Evolutionary conservation across 2,888 invertebrate genomes (phyloP), one percentile per base, ranked within the genome.

Genomic region (Ethmia dodecea): DNA sequence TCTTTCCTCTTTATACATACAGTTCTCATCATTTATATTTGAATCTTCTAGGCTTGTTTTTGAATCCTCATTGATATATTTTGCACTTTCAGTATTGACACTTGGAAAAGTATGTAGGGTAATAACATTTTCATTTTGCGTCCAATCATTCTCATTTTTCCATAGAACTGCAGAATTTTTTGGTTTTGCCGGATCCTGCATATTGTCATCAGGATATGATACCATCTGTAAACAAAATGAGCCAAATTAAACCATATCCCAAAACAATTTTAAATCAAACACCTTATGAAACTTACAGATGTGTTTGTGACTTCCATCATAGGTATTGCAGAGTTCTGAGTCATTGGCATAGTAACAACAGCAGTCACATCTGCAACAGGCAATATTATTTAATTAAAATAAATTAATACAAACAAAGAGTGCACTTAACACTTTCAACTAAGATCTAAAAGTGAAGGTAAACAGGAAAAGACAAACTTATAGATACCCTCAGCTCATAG

Each of bases 231-330:
- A 55, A 38, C 3, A 30, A 11, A 16, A 37, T 5, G 8, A 20
- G 8, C 2, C 20, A 20, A 20, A 20, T 20, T 20, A 20, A 2
- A 20, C 2, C 6, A 8, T 20, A 22, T n/a, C 22, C n/a, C n/a
- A 12, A 26, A 26, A 12, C 11, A 5, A 25, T 27, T 38, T 26
- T 4, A n/a, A 18, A 28, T 30, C 5, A 28, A 35, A 26, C 12
- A 22, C 12, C 25, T 15, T 11, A 33, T 28, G 5, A 8, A 12
- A 75, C 83, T 81, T 63, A 86, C 84, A 29, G 84, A 71, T 52
- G 81, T 79, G 50, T 86, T 86, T 31, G 80, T 77, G 22, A 86
- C 80, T 65, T 86, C 84, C 80, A 86, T 80, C 63, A 81, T 76
- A 24, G 84, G 84, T 55, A 86, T 72, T 47, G 84, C 80, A 26